Percentiles rank a stretch among this genome's conserved stretches.
These are phyloP conservation scores for Conopomorpha cramerella DNA, from an alignment of 1,140 invertebrate species.

Conservation along the genomic window DNA sequence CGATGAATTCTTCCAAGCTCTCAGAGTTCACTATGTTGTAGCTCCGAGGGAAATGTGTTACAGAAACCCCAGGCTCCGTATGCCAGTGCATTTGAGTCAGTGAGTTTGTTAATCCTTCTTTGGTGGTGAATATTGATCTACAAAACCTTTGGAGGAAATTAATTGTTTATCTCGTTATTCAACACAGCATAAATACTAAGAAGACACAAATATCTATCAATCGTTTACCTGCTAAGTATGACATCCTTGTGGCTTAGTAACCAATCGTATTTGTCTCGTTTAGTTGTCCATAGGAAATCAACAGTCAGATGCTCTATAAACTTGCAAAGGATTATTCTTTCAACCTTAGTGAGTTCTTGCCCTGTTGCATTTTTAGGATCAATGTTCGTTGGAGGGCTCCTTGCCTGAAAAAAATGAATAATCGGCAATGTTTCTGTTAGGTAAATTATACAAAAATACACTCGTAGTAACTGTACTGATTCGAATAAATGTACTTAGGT, in stretches of 20 bases:
- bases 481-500: too few species aligned
- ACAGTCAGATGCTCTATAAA: conserved; percentile 73
- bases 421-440: too few species aligned
- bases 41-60: conserved; percentile 84
- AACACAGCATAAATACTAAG: conserved; percentile 61
- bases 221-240: conserved; percentile 49
- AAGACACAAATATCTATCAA: conserved; percentile 1
- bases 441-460: too few species aligned
- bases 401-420: too few species aligned
- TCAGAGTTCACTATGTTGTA: conserved; percentile 86
- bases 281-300: conserved; percentile 87
- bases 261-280: conserved; percentile 76
- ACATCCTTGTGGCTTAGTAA: conserved; percentile 56
- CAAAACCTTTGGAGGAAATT: conserved; percentile 63
- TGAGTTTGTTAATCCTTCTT: conserved; percentile 83
- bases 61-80: conserved; percentile 78
- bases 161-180: conserved; percentile 24
- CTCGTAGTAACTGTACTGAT: too few species aligned
- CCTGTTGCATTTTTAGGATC: conserved; percentile 47
- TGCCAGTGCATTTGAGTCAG: conserved; percentile 90
- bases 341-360: conserved; percentile 39
- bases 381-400: conserved; percentile 55
- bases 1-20: conserved; percentile 85
- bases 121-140: conserved; percentile 85
- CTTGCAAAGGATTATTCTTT: conserved; percentile 67